These are phyloP conservation scores for Lasiurus cinereus DNA, from an alignment of 2,113 vertebrate species.

Conservation along the genomic window DNA sequence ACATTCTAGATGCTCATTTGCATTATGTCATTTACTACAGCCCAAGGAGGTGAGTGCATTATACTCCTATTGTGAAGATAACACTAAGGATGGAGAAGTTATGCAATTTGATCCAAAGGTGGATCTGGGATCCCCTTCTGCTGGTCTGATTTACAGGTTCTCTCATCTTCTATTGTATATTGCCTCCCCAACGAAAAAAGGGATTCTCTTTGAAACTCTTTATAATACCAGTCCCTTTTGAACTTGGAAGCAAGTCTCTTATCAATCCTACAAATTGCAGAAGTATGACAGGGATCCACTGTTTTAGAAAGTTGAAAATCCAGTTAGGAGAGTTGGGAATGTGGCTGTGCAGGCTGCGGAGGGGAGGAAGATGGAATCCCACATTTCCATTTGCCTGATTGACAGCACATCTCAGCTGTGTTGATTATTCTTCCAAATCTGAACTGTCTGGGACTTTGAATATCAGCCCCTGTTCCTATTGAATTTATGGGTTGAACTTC, in stretches of 20 bases:
- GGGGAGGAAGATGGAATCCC: rapidly evolving
- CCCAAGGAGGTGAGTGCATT: neutral
- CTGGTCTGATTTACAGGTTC: neutral
- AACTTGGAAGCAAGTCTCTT: slow-evolving; percentile 51
- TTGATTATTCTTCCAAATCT: neutral
- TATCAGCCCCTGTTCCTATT: neutral
- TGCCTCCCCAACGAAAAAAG: neutral
- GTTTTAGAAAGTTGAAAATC: slow-evolving; percentile 63
- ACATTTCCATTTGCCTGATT: neutral
- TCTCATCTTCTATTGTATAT: neutral
- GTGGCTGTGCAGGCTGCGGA: too few species aligned
- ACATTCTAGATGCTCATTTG: neutral
- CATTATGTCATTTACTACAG: neutral
- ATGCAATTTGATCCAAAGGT: neutral
- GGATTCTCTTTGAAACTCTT: slow-evolving; percentile 43
- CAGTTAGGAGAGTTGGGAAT: neutral
- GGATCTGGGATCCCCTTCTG: neutral
- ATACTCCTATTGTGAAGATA: neutral
- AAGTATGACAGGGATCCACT: slow-evolving; percentile 72
- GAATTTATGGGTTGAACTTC: neutral
- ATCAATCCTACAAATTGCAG: slow-evolving; percentile 63
- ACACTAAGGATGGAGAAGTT: neutral
- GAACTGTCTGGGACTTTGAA: neutral
- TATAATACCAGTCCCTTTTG: slow-evolving; percentile 56
- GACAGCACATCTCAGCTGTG: neutral